phyloP scores from a whole-genome alignment of 2,113 vertebrate genomes.

The cat (Felis catus) region DNA sequence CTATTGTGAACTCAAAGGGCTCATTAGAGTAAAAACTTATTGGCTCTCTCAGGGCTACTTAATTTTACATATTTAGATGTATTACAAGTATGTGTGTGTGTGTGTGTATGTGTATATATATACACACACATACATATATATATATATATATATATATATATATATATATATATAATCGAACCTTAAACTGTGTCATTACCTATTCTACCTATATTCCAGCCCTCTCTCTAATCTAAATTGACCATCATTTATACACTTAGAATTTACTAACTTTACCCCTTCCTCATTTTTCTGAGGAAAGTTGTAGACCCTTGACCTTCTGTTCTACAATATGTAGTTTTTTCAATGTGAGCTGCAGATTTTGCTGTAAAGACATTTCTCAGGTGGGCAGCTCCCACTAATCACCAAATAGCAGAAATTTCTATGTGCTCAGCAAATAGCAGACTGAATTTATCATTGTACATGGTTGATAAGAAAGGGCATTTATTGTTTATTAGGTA shows the following conservation, averaged over 20 bases:
- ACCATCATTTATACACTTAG: background rate
- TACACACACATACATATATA: too few relatives aligned
- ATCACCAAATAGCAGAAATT: constrained; percentile 57
- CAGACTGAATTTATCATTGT: constrained; percentile 62
- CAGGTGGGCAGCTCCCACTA: constrained; percentile 45
- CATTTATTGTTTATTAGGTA: constrained; percentile 72
- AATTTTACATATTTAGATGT: constrained; percentile 9
- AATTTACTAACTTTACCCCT: constrained; percentile 13
- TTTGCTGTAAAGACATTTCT: constrained; percentile 48
- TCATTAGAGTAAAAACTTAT: background rate
- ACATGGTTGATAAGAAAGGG: constrained; percentile 65
- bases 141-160: too few relatives aligned
- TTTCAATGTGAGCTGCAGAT: background rate
- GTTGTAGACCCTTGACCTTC: background rate
- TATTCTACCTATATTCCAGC: background rate
- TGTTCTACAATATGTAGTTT: background rate
- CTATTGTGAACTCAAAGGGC: background rate
- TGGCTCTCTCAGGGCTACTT: background rate
- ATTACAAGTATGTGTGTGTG: background rate
- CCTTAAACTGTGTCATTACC: background rate
- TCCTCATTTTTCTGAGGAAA: constrained; percentile 9
- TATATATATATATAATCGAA: background rate
- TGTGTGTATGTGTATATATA: too few relatives aligned
- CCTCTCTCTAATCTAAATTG: constrained; percentile 22
- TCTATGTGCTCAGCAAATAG: constrained; percentile 60